Conservation (phyloP, 1,140 invertebrate species). For the Wasmannia auropunctata region DNA sequence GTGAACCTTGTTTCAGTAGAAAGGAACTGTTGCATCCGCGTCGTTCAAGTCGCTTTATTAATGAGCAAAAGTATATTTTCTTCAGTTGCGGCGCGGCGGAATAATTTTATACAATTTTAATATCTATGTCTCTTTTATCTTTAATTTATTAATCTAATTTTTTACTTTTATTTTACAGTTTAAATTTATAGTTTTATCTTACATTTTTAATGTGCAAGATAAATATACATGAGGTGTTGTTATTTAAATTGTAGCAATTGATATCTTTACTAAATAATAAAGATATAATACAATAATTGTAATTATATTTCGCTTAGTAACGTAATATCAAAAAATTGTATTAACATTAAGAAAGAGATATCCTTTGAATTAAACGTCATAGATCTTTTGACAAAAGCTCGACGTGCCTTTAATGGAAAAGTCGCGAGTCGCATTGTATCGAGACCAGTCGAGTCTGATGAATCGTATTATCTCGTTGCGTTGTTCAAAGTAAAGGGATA, state of each 20-base stretch:
- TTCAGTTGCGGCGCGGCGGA: too few species aligned
- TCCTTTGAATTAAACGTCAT: not conserved
- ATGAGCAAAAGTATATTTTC: not conserved
- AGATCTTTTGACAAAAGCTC: not conserved
- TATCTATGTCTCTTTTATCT: not conserved
- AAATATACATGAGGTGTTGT: not conserved
- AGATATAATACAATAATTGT: not conserved
- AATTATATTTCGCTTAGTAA: not conserved
- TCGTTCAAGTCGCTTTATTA: not conserved
- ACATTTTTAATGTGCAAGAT: not conserved
- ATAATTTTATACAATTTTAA: not conserved
- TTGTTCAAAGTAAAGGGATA: not conserved
- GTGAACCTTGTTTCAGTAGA: not conserved
- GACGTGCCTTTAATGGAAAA: not conserved
- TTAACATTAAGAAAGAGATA: not conserved
- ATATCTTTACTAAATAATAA: not conserved
- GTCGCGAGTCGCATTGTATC: not conserved
- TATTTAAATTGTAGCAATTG: not conserved
- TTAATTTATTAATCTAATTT: not conserved
- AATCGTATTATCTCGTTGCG: constrained; percentile 17
- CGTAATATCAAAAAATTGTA: not conserved
- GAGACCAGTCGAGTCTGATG: not conserved
- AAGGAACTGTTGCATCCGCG: not conserved
- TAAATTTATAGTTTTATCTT: not conserved
- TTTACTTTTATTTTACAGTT: not conserved